Evolutionary conservation across 2,113 vertebrate species (phyloP).

Genomic region (Malurus alboscapulatus): DNA sequence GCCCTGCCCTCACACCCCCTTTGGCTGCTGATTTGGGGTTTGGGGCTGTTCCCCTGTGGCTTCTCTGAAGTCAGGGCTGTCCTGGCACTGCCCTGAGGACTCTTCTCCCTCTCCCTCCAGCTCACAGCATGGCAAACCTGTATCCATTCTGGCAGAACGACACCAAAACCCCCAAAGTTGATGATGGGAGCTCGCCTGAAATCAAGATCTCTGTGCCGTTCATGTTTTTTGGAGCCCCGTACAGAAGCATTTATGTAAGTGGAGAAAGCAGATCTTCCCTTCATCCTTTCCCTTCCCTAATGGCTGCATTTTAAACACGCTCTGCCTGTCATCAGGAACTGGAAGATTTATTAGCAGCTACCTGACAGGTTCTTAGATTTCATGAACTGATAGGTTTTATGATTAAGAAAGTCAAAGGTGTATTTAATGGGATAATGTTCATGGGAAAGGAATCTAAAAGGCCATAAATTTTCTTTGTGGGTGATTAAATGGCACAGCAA

Average conservation of each 20-base stretch:
- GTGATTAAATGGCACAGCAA: conserved; percentile 68
- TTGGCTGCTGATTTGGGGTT: not conserved
- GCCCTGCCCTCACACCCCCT: not conserved
- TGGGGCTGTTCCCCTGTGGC: not conserved
- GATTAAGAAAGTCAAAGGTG: conserved; percentile 78
- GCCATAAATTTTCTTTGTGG: conserved; percentile 70
- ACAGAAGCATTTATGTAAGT: conserved; percentile 93
- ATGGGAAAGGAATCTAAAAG: conserved; percentile 63
- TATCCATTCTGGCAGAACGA: conserved; percentile 85
- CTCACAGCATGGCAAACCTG: conserved; percentile 78
- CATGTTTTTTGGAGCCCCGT: conserved; percentile 86
- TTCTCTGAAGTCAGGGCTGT: not conserved
- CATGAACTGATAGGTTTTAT: conserved; percentile 76
- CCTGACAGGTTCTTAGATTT: conserved; percentile 71
- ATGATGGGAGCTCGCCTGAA: conserved; percentile 94
- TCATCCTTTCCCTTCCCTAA: conserved; percentile 12
- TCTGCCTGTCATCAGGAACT: not conserved
- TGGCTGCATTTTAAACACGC: conserved; percentile 27
- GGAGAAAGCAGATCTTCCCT: not conserved
- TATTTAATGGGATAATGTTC: conserved; percentile 75
- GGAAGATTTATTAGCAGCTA: conserved; percentile 66
- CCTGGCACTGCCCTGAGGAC: not conserved
- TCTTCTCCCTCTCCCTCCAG: conserved; percentile 67
- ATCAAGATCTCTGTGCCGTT: conserved; percentile 84
- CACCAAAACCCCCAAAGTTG: conserved; percentile 92